These are phyloP conservation scores for Halocaridina rubra DNA, from an alignment of 2,888 invertebrate genomes.

Conservation along the genomic window DNA sequence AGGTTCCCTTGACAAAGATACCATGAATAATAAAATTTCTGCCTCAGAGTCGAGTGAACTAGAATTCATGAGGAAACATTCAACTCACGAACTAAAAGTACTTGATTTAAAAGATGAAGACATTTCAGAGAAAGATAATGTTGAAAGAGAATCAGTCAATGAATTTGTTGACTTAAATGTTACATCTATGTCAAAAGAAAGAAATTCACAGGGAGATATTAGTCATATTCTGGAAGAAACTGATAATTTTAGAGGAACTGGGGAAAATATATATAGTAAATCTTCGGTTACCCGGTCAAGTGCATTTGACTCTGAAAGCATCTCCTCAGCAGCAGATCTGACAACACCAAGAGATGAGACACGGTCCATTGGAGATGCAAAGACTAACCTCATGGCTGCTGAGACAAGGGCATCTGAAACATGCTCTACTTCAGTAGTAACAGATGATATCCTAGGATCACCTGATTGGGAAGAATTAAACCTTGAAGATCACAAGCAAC, in stretches of 20 bases:
- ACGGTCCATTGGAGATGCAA: not conserved
- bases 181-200: too few species aligned
- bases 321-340: conserved; percentile 19
- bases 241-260: not conserved
- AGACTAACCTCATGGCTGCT: not conserved
- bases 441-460: not conserved
- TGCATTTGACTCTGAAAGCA: conserved; percentile 16
- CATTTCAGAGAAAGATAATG: not conserved
- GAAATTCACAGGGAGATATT: not conserved
- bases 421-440: not conserved
- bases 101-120: too few species aligned
- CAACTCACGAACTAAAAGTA: not conserved
- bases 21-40: not conserved
- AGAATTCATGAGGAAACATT: not conserved
- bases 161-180: not conserved
- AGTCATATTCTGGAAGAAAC: not conserved
- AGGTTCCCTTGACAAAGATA: not conserved
- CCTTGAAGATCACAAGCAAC: not conserved
- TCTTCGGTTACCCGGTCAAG: conserved; percentile 17
- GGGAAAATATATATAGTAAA: conserved; percentile 7
- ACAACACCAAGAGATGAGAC: conserved; percentile 9
- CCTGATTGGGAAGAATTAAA: conserved; percentile 2
- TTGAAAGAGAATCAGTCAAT: not conserved
- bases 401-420: not conserved
- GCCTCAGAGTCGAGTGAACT: not conserved